Evolutionary conservation across 2,888 invertebrate genomes (phyloP).

Genomic region (Oasisia sp.): DNA sequence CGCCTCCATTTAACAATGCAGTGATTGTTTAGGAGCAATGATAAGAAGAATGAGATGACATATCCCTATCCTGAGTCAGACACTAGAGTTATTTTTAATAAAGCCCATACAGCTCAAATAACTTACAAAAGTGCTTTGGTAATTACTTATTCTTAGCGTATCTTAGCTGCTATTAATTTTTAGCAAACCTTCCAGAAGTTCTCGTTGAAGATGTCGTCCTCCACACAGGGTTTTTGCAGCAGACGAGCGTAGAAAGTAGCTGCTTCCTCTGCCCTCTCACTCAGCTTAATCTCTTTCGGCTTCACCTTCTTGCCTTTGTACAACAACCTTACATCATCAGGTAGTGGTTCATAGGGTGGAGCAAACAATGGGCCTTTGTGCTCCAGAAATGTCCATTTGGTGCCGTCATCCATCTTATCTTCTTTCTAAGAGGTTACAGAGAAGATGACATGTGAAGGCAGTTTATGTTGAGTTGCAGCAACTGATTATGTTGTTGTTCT

Average conservation of each 20-base stretch:
- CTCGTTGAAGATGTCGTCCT: constrained; percentile 90
- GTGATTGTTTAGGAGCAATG: no score
- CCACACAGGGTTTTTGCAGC: constrained; percentile 99
- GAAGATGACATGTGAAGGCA: neutral
- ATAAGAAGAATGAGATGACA: no score
- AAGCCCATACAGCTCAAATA: no score
- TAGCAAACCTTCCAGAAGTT: constrained; percentile 87
- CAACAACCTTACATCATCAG: constrained; percentile 85
- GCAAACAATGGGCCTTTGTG: constrained; percentile 99
- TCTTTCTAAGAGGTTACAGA: constrained; percentile 76
- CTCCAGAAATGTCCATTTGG: constrained; percentile 94
- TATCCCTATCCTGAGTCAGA: no score
- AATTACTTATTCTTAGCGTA: no score
- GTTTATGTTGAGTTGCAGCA: no score
- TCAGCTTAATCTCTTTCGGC: no score
- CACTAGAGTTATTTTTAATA: no score
- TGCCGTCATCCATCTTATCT: constrained; percentile 91
- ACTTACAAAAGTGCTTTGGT: no score
- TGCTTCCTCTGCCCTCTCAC: constrained; percentile 91
- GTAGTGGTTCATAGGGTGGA: constrained; percentile 89
- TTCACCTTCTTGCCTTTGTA: constrained; percentile 84
- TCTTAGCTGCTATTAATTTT: no score
- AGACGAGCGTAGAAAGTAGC: constrained; percentile 97
- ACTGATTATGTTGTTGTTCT: no score
- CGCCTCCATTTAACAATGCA: no score